These are phyloP conservation scores for Idaea aversata DNA, from an alignment of 2,888 invertebrate species.

Conservation along the genomic window DNA sequence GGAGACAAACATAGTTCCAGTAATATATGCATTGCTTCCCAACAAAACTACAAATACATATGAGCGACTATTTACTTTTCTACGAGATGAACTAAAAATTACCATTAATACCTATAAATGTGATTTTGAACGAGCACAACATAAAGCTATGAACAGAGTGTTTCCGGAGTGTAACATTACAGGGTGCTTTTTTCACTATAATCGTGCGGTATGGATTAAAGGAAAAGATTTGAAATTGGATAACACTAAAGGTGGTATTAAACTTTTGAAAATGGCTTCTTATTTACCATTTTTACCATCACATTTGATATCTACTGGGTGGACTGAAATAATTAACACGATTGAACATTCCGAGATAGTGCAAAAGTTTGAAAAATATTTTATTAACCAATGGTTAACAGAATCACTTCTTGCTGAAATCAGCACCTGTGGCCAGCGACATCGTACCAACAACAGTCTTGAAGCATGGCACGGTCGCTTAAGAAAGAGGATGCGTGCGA, in stretches of 20 bases:
- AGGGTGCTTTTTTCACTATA: slow-evolving; percentile 16
- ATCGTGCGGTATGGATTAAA: slow-evolving; percentile 12
- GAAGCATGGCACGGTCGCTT: too few relatives aligned
- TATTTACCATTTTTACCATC: slow-evolving; percentile 10
- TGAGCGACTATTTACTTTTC: slow-evolving; percentile 13
- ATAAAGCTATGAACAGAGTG: slow-evolving; percentile 13
- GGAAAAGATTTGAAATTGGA: slow-evolving; percentile 8
- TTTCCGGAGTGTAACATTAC: slow-evolving; percentile 13
- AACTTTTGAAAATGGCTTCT: slow-evolving; percentile 7
- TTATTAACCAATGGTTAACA: too few relatives aligned
- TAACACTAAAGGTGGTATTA: slow-evolving; percentile 7
- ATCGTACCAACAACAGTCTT: too few relatives aligned
- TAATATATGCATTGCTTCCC: slow-evolving; percentile 11
- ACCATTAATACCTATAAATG: slow-evolving; percentile 14
- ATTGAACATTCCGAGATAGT: too few relatives aligned
- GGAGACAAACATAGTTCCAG: slow-evolving; percentile 13
- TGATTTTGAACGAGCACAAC: slow-evolving; percentile 14
- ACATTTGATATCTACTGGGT: slow-evolving; percentile 10
- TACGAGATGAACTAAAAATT: slow-evolving; percentile 13
- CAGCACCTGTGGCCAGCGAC: too few relatives aligned
- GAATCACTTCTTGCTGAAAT: neutral
- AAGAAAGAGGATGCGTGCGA: too few relatives aligned
- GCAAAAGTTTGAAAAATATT: neutral
- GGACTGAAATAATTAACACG: slow-evolving; percentile 9
- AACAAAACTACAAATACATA: slow-evolving; percentile 11